These are phyloP conservation scores for Struthidea cinerea DNA, from an alignment of 2,113 vertebrate species.

Conservation along the genomic window DNA sequence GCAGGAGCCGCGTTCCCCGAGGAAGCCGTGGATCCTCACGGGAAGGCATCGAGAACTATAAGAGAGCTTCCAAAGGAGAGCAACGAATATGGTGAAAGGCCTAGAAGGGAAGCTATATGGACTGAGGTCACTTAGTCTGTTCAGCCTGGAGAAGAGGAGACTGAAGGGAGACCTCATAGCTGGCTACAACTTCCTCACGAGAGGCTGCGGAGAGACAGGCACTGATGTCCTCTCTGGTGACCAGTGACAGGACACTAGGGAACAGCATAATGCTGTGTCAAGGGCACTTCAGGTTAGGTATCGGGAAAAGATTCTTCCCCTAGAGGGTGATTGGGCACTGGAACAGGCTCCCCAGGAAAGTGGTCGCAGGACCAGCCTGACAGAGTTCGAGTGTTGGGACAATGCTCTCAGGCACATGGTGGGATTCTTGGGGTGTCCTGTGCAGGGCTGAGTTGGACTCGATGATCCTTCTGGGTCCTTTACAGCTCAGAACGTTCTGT, in stretches of 20 bases:
- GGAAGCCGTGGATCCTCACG: not conserved
- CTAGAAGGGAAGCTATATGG: not conserved
- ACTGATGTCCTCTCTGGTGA: not conserved
- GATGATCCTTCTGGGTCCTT: not conserved
- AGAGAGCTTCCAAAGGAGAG: not conserved
- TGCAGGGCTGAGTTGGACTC: not conserved
- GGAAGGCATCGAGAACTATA: accelerated
- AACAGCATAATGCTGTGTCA: not conserved
- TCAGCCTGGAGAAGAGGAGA: not conserved
- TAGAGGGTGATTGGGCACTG: too few species aligned
- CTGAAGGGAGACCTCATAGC: not conserved
- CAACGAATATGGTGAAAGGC: not conserved
- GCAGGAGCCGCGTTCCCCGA: not conserved
- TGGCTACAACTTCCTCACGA: not conserved
- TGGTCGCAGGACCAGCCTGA: not conserved
- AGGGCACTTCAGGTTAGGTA: not conserved
- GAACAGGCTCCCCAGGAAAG: not conserved
- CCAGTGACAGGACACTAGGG: not conserved
- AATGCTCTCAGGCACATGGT: not conserved
- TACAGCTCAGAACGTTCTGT: not conserved
- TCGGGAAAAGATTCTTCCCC: not conserved
- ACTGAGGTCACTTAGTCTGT: too few species aligned
- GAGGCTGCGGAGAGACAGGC: not conserved
- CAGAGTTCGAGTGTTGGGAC: not conserved
- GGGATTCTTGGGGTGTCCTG: not conserved